phyloP scores from a whole-genome alignment of 2,888 invertebrate genomes.

The Ischnus inquisitorius region DNA sequence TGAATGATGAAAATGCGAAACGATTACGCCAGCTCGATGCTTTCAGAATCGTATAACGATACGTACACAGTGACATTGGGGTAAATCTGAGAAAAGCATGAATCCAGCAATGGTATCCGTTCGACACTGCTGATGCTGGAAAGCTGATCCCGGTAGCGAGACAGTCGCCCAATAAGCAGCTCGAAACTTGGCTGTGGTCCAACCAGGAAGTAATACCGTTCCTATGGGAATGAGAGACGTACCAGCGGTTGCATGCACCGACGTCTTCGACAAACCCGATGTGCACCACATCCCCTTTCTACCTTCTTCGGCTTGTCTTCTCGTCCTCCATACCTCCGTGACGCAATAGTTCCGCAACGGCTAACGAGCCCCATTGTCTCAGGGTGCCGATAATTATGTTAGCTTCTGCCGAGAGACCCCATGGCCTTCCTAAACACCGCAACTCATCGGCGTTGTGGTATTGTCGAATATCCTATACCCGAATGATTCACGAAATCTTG shows the following conservation, averaged over 20 bases:
- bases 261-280: constrained; percentile 69
- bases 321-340: constrained; percentile 62
- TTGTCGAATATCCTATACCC: constrained; percentile 26
- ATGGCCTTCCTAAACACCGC: constrained; percentile 42
- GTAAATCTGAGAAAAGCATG: constrained; percentile 61
- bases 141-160: constrained; percentile 56
- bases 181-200: constrained; percentile 81
- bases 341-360: constrained; percentile 74
- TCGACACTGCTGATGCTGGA: constrained; percentile 47
- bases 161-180: constrained; percentile 78
- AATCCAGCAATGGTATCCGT: constrained; percentile 44
- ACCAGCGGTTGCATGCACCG: constrained; percentile 66
- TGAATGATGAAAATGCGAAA: constrained; percentile 55
- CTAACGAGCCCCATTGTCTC: constrained; percentile 83
- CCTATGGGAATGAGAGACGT: constrained; percentile 58
- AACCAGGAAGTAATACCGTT: constrained; percentile 81
- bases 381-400: constrained; percentile 82
- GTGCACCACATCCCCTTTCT: constrained; percentile 39
- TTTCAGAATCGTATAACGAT: constrained; percentile 48
- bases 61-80: constrained; percentile 41
- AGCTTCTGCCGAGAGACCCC: constrained; percentile 25
- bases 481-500: constrained; percentile 15
- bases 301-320: constrained; percentile 46
- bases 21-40: constrained; percentile 28
- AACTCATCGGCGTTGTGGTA: constrained; percentile 13